Conservation (phyloP, 2,888 invertebrate species). For the Mythimna pallens region DNA sequence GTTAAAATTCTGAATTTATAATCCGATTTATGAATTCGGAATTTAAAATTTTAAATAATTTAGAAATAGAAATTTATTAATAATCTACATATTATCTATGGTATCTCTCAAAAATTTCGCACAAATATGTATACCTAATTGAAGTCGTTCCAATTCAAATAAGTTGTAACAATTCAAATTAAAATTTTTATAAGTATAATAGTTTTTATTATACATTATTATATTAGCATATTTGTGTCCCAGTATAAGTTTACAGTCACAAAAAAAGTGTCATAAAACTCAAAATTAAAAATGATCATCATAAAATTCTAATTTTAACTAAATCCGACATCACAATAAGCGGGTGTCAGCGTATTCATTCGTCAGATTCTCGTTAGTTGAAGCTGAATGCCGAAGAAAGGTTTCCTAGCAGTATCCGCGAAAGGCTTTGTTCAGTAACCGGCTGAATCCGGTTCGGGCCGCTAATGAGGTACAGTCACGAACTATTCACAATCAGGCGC, state of each 20-base stretch:
- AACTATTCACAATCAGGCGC: constrained; percentile 68
- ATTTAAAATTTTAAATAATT: too few relatives aligned
- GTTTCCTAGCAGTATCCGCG: constrained; percentile 75
- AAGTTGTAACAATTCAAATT: too few relatives aligned
- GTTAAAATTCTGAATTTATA: too few relatives aligned
- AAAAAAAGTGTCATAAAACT: neutral
- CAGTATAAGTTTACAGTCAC: neutral
- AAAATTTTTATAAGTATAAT: too few relatives aligned
- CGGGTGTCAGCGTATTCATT: constrained; percentile 64
- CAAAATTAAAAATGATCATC: neutral
- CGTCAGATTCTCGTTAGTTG: constrained; percentile 78
- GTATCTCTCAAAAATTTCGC: too few relatives aligned
- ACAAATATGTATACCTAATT: neutral
- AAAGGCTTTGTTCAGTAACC: constrained; percentile 82
- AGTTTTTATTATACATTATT: too few relatives aligned
- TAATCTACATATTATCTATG: too few relatives aligned
- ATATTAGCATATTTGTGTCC: too few relatives aligned
- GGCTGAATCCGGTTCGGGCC: constrained; percentile 77
- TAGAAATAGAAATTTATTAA: too few relatives aligned
- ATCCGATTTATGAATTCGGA: too few relatives aligned
- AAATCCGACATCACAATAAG: constrained; percentile 50
- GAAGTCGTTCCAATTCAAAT: neutral
- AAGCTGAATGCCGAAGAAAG: constrained; percentile 74
- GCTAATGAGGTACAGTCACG: constrained; percentile 84
- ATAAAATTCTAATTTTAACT: constrained; percentile 59